These are phyloP conservation scores for Wiebesia pumilae DNA, from an alignment of 1,140 invertebrate genomes.

Conservation along the genomic window DNA sequence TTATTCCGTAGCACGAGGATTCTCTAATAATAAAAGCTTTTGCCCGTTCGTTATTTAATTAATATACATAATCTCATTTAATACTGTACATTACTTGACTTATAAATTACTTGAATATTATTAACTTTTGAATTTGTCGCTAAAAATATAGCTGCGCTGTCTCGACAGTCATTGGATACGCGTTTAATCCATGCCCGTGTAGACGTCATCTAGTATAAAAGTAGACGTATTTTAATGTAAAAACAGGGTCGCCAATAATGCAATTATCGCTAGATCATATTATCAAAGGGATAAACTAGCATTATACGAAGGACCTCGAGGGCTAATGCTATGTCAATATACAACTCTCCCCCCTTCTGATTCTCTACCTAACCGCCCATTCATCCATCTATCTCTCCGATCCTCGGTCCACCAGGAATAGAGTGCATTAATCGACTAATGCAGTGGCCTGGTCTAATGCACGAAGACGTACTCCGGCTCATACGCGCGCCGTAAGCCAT, in stretches of 20 bases:
- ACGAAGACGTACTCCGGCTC: not conserved
- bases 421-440: conserved; percentile 62
- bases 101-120: too few relatives aligned
- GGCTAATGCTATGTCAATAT: conserved; percentile 64
- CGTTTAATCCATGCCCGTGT: too few relatives aligned
- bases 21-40: too few relatives aligned
- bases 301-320: conserved; percentile 48
- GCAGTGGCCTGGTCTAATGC: conserved; percentile 38
- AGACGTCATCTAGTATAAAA: not conserved
- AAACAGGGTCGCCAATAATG: conserved; percentile 44
- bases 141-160: not conserved
- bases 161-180: not conserved
- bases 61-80: too few relatives aligned
- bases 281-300: conserved; percentile 51
- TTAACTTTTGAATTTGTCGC: too few relatives aligned
- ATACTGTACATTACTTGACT: too few relatives aligned
- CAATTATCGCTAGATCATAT: conserved; percentile 44
- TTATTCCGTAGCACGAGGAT: too few relatives aligned
- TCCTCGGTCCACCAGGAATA: not conserved
- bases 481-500: not conserved
- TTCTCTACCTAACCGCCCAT: conserved; percentile 31
- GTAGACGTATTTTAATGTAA: not conserved
- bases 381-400: not conserved
- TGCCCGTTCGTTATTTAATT: too few relatives aligned
- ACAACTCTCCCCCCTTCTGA: conserved; percentile 39